phyloP scores from a whole-genome alignment of 2,797 vertebrate species.

The Borostomias antarcticus region DNA sequence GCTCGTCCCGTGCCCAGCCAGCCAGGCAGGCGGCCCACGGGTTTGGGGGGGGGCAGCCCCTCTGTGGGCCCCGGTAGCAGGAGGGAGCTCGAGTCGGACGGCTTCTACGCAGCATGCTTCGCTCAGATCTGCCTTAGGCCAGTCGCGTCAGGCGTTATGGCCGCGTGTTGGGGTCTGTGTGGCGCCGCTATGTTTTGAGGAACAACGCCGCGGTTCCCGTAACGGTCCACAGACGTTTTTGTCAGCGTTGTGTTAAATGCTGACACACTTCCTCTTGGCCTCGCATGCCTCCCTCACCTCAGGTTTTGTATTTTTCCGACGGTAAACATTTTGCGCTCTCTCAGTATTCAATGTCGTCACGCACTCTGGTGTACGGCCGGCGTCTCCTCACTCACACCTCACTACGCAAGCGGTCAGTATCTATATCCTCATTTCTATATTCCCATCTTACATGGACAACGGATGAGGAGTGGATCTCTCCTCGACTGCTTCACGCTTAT shows the following conservation, averaged over 20 bases:
- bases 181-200: constrained; percentile 13
- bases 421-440: constrained; percentile 2
- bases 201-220: background rate
- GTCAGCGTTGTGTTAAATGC: constrained; percentile 45
- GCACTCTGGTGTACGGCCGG: background rate
- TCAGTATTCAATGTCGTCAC: background rate
- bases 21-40: background rate
- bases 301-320: background rate
- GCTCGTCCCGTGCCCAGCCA: constrained; percentile 11
- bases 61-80: background rate
- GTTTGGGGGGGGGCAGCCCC: constrained; percentile 26
- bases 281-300: background rate
- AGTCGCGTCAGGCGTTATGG: background rate
- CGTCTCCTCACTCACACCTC: background rate
- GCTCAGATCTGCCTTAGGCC: background rate
- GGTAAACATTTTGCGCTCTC: background rate
- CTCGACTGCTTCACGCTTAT: background rate
- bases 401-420: background rate
- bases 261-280: constrained; percentile 43
- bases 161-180: too few species aligned
- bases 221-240: constrained; percentile 20
- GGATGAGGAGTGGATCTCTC: background rate
- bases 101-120: too few species aligned
- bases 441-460: background rate
- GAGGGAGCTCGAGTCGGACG: background rate